Evolutionary conservation across 1,140 invertebrate genomes (phyloP).

Genomic region (Lordiphosa collinella): DNA sequence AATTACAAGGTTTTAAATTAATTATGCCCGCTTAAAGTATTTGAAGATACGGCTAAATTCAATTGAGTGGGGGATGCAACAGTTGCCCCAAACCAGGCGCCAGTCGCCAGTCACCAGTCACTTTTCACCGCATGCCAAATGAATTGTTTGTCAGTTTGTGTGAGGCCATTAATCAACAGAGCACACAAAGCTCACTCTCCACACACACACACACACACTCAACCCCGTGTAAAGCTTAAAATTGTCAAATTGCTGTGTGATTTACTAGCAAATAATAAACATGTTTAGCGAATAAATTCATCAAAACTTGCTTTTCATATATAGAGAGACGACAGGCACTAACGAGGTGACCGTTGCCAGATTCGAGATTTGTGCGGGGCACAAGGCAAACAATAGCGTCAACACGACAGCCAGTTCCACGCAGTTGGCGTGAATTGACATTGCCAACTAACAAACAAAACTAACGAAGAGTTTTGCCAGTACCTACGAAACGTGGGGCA

Average conservation of each 20-base stretch:
- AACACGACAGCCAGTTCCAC: constrained; percentile 34
- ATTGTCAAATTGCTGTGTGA: constrained; percentile 76
- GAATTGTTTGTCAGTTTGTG: too few species aligned
- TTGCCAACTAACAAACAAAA: constrained; percentile 32
- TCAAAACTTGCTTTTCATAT: constrained; percentile 62
- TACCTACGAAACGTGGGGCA: too few species aligned
- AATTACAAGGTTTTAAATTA: too few species aligned
- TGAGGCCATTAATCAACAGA: constrained; percentile 1
- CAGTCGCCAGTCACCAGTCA: too few species aligned
- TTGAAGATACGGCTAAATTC: too few species aligned
- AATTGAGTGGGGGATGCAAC: too few species aligned
- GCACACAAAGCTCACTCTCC: background rate
- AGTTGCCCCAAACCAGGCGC: too few species aligned
- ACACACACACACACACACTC: constrained; percentile 7
- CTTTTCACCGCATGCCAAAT: too few species aligned
- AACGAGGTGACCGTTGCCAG: constrained; percentile 42
- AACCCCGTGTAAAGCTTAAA: constrained; percentile 45
- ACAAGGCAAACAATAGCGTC: constrained; percentile 53
- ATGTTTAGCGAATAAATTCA: constrained; percentile 75
- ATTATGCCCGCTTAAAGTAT: too few species aligned
- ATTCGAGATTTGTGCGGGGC: constrained; percentile 6
- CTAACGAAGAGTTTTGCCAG: constrained; percentile 6
- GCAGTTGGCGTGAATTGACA: constrained; percentile 40
- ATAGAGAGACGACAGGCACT: constrained; percentile 45
- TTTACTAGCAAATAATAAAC: constrained; percentile 77